A percentile compares a stretch with the other conserved stretches of the same genome.
Evolutionary conservation across 2,797 vertebrate genomes (phyloP).

Genomic region (Carcharodon carcharias): DNA sequence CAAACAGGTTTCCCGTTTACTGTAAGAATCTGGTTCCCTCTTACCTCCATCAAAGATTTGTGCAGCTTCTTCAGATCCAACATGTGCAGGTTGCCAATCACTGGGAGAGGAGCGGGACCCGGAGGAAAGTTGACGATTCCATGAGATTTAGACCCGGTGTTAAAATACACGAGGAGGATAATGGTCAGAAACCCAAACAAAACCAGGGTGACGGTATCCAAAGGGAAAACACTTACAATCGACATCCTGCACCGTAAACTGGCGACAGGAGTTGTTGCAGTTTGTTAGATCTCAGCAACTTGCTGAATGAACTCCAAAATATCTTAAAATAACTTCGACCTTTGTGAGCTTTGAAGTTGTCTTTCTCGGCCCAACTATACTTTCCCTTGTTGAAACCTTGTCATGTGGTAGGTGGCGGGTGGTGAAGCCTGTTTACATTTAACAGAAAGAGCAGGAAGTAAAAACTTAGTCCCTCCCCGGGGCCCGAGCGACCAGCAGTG

Average conservation of each 20-base stretch:
- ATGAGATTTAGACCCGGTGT: not conserved
- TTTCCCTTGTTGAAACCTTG: too few species aligned
- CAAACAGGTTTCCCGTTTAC: not conserved
- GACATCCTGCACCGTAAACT: not conserved
- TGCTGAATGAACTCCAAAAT: not conserved
- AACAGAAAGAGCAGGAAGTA: too few species aligned
- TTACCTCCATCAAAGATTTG: too few species aligned
- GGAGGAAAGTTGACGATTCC: not conserved
- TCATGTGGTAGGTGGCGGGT: too few species aligned
- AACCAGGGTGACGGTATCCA: slow-evolving; percentile 28
- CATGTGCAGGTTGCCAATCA: not conserved
- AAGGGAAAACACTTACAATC: not conserved
- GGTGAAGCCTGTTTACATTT: too few species aligned
- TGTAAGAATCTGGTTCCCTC: not conserved
- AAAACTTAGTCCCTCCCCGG: too few species aligned
- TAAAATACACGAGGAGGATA: slow-evolving; percentile 31
- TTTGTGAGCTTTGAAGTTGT: not conserved
- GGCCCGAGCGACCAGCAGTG: too few species aligned
- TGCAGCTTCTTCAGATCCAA: not conserved
- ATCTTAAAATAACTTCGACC: not conserved
- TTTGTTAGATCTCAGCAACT: not conserved
- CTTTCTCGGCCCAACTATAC: not conserved
- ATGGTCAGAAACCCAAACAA: slow-evolving; percentile 38
- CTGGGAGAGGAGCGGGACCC: not conserved
- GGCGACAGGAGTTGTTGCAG: not conserved